Conservation (phyloP, 2,797 vertebrate genomes). For the Hyperoplus immaculatus region DNA sequence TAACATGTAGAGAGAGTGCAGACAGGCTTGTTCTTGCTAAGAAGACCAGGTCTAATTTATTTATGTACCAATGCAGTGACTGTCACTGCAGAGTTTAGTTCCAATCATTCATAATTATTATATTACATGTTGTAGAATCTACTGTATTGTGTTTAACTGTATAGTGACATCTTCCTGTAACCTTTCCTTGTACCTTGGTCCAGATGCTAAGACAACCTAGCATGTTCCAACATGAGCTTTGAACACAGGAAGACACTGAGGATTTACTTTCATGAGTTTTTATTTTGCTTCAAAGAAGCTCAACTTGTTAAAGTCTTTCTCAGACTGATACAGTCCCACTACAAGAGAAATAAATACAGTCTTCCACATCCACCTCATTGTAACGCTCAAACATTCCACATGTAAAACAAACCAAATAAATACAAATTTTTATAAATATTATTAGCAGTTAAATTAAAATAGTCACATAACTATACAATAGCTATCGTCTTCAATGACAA, state of each 20-base stretch:
- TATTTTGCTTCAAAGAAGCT: slow-evolving; percentile 72
- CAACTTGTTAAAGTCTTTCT: slow-evolving; percentile 26
- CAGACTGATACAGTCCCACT: slow-evolving; percentile 51
- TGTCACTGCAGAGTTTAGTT: not conserved
- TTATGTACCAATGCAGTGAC: too few relatives aligned
- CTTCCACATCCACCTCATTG: slow-evolving; percentile 2
- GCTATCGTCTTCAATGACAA: slow-evolving; percentile 24
- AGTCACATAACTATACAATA: slow-evolving; percentile 54
- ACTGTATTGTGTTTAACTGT: not conserved
- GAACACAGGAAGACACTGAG: not conserved
- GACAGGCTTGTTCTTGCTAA: too few relatives aligned
- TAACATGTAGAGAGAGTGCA: too few relatives aligned
- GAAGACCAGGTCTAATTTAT: too few relatives aligned
- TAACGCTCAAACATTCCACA: slow-evolving; percentile 1
- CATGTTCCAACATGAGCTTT: not conserved
- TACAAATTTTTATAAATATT: slow-evolving; percentile 44
- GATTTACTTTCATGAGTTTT: slow-evolving; percentile 19
- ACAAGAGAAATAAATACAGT: slow-evolving; percentile 36
- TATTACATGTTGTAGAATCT: too few relatives aligned
- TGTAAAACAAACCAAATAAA: slow-evolving; percentile 45
- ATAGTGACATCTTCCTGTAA: too few relatives aligned
- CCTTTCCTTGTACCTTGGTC: not conserved
- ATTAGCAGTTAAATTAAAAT: slow-evolving; percentile 27
- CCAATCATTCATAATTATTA: not conserved
- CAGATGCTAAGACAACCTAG: not conserved